Evolutionary conservation across 1,140 invertebrate genomes (phyloP).

Genomic region (Orius insidiosus): DNA sequence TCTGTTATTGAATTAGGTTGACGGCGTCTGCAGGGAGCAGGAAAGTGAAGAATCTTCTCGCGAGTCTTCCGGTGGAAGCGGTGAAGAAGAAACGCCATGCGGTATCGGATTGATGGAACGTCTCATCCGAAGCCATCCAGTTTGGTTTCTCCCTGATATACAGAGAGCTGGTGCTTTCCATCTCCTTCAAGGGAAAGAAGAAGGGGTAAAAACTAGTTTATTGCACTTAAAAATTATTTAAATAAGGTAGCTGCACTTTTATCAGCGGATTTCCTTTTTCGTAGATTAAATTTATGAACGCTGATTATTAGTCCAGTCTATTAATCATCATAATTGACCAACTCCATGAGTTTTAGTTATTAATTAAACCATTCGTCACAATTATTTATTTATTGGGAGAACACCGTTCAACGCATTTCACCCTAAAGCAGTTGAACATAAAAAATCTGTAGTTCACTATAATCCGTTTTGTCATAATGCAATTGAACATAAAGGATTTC

Average conservation of each 20-base stretch:
- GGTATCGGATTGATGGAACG: constrained; percentile 72
- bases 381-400: too few relatives aligned
- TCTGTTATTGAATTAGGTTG: constrained; percentile 6
- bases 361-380: too few relatives aligned
- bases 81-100: constrained; percentile 33
- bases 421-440: too few relatives aligned
- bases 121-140: constrained; percentile 75
- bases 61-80: constrained; percentile 4
- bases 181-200: constrained; percentile 78
- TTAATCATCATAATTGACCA: too few relatives aligned
- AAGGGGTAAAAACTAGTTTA: constrained; percentile 47
- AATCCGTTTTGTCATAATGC: too few relatives aligned
- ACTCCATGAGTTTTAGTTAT: too few relatives aligned
- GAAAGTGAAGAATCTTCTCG: constrained; percentile 4
- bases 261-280: neutral
- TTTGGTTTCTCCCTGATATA: constrained; percentile 90
- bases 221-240: neutral
- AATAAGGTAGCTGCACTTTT: neutral
- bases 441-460: too few relatives aligned
- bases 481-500: too few relatives aligned
- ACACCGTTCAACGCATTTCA: too few relatives aligned
- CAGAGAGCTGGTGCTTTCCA: constrained; percentile 82
- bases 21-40: constrained; percentile 1
- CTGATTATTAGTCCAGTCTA: neutral
- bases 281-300: neutral